A percentile compares a stretch with the other conserved stretches of the same genome.
Conservation (phyloP, 2,888 invertebrate genomes). For the Galeruca laticollis region DNA sequence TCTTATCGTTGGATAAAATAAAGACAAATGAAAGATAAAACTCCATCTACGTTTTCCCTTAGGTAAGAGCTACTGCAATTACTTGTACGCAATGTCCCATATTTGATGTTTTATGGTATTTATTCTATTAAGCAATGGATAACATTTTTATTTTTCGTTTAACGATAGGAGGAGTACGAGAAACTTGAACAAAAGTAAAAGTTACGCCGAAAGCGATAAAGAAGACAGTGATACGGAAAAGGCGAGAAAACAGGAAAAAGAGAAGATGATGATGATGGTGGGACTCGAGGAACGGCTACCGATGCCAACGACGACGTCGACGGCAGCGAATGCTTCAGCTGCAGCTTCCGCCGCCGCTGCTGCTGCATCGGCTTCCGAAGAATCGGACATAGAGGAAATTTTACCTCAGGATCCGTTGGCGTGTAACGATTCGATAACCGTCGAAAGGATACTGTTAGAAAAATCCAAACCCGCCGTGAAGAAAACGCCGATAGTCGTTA, state of each 20-base stretch:
- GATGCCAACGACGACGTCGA: slow-evolving; percentile 46
- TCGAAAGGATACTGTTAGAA: slow-evolving; percentile 43
- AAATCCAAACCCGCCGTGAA: slow-evolving; percentile 30
- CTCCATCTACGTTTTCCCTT: too few species aligned
- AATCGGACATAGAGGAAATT: slow-evolving; percentile 76
- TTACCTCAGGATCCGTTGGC: slow-evolving; percentile 72
- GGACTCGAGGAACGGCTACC: slow-evolving; percentile 30
- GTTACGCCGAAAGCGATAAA: slow-evolving; percentile 64
- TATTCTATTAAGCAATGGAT: too few species aligned
- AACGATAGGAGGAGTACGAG: slow-evolving; percentile 67
- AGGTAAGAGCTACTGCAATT: too few species aligned
- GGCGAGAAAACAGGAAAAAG: slow-evolving; percentile 45
- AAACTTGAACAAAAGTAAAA: slow-evolving; percentile 72
- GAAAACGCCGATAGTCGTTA: slow-evolving; percentile 70
- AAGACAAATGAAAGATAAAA: too few species aligned
- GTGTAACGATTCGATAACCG: slow-evolving; percentile 46
- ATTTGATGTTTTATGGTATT: too few species aligned
- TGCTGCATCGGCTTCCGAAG: slow-evolving; percentile 55
- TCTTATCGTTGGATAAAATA: too few species aligned
- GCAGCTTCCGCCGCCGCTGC: background rate
- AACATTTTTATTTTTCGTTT: background rate
- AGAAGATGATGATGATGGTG: background rate
- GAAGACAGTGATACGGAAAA: slow-evolving; percentile 54
- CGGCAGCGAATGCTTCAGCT: background rate
- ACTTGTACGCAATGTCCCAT: too few species aligned